These are phyloP conservation scores for Agrotis clavis DNA, from an alignment of 2,888 invertebrate species.

Conservation along the genomic window DNA sequence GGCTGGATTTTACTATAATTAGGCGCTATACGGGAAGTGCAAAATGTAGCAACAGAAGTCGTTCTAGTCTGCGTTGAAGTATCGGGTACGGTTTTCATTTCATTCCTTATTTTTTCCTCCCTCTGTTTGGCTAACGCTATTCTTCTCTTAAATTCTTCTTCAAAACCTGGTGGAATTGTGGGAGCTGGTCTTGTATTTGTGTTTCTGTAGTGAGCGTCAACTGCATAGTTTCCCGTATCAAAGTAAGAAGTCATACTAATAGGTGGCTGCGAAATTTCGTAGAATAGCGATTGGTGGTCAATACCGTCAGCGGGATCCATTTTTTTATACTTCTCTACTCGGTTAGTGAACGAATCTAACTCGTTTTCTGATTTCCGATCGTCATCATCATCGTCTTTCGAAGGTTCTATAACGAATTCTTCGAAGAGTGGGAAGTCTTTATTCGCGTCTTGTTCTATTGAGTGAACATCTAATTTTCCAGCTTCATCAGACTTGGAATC, in stretches of 20 bases:
- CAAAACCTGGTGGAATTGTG: slow-evolving; percentile 84
- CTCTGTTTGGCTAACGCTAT: slow-evolving; percentile 52
- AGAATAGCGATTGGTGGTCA: slow-evolving; percentile 50
- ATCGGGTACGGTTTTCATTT: slow-evolving; percentile 68
- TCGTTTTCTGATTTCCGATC: slow-evolving; percentile 75
- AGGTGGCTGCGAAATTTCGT: slow-evolving; percentile 72
- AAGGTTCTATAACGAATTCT: slow-evolving; percentile 85
- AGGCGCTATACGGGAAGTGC: slow-evolving; percentile 33
- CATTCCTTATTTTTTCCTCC: slow-evolving; percentile 40
- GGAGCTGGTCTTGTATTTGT: slow-evolving; percentile 73
- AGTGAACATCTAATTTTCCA: slow-evolving; percentile 82
- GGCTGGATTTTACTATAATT: slow-evolving; percentile 20
- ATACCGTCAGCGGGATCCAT: slow-evolving; percentile 70
- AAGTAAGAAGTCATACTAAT: slow-evolving; percentile 85
- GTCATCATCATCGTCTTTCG: slow-evolving; percentile 85
- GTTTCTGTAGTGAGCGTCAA: slow-evolving; percentile 83
- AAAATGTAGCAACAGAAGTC: slow-evolving; percentile 65
- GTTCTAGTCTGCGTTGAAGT: slow-evolving; percentile 75
- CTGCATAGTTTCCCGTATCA: slow-evolving; percentile 88
- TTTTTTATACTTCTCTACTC: slow-evolving; percentile 84
- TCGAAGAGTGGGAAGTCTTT: slow-evolving; percentile 85
- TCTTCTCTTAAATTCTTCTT: slow-evolving; percentile 77
- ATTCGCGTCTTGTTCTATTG: slow-evolving; percentile 87
- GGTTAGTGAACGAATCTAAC: slow-evolving; percentile 82
- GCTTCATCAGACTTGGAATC: slow-evolving; percentile 83